Evolutionary conservation across 1,140 invertebrate genomes (phyloP).

Genomic region (Atopsyche davidsoni): DNA sequence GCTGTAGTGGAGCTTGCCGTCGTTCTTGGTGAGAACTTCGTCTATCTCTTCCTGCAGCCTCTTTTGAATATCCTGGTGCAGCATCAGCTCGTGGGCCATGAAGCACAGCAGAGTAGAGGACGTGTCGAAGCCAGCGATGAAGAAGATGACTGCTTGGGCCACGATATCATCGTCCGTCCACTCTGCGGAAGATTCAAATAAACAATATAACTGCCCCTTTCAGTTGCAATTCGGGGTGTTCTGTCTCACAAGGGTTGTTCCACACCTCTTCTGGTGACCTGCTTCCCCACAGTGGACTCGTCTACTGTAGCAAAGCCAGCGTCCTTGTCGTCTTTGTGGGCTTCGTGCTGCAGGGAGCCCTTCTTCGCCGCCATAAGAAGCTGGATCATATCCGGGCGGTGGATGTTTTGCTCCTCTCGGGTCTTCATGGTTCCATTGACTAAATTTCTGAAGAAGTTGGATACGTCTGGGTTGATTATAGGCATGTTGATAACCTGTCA

Average conservation of each 20-base stretch:
- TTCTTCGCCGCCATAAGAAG: constrained; percentile 39
- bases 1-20: constrained; percentile 39
- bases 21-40: constrained; percentile 38
- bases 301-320: constrained; percentile 31
- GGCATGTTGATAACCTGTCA: constrained; percentile 4
- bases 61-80: constrained; percentile 51
- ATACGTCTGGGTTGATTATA: background rate
- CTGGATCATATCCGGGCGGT: constrained; percentile 44
- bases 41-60: constrained; percentile 53
- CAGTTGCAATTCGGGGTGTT: background rate
- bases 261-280: constrained; percentile 11
- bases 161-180: constrained; percentile 33
- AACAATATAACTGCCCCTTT: background rate
- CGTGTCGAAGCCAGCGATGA: constrained; percentile 57
- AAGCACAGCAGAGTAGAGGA: constrained; percentile 51
- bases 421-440: constrained; percentile 31
- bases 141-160: constrained; percentile 52
- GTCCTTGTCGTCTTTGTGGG: constrained; percentile 1
- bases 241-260: background rate
- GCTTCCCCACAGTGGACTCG: constrained; percentile 24
- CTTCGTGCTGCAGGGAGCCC: constrained; percentile 28
- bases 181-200: constrained; percentile 10
- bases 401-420: constrained; percentile 33
- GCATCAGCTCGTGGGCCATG: constrained; percentile 50
- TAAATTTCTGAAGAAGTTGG: constrained; percentile 32